Evolutionary conservation across 2,888 invertebrate genomes (phyloP), one percentile per base, ranked within the genome.

Genomic region (Eubasilissa splendida): DNA sequence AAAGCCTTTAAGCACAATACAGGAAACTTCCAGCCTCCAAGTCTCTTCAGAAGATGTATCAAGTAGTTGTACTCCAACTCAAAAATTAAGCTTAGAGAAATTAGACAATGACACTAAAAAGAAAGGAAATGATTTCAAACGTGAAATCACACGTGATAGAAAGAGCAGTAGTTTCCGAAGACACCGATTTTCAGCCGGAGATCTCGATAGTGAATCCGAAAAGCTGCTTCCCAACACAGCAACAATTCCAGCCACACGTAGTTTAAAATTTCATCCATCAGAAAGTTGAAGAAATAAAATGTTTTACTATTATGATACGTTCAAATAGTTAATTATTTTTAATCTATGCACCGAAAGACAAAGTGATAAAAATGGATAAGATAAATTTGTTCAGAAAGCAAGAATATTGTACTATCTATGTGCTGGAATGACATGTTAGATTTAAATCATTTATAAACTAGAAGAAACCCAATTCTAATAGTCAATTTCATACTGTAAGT

Each of bases 181-280:
- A 82, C 93, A 92, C 86, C 90, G 94, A 83, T 93, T 93, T 87
- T 94, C 94, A 60, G 92, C 94, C 10, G 94, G 94, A 80, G 94
- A 94, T 86, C 90, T 94, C 42, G 92, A 92, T 85, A 93, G 91
- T 83, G 91, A 90, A 77, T 89, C 92, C 0, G 89, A 90, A 83
- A 86, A 91, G 81, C 88, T 93, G 84, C 91, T 93, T 79, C 91
- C 92, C 81, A 88, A 91, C 10, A 88, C 90, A 80, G 87, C 89
- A 65, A 90, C 92, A 14, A 89, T 93, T 83, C 92, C 93, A 58
- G 93, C 93, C 85, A 92, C 94, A 7, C 91, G 93, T 81, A 94
- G 94, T 81, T 89, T 94, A 84, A 92, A 93, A 86, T 92, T 91
- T 84, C 87, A 89, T 85, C 87, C 87, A 3, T 87, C 87, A 83